Evolutionary conservation across 2,888 invertebrate species (phyloP).

Genomic region (Tribolium freemani): DNA sequence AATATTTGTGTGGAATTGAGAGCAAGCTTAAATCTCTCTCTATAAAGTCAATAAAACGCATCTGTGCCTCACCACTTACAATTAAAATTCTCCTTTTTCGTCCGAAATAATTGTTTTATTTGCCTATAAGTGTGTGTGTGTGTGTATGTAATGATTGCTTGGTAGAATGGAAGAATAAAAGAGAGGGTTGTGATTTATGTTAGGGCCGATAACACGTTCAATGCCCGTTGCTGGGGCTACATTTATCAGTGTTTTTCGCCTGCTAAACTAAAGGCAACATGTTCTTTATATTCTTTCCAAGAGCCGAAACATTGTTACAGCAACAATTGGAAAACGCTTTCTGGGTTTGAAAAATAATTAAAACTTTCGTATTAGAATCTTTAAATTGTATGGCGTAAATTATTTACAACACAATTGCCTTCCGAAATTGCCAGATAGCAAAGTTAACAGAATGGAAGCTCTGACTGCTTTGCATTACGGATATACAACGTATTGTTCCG

Average conservation of each 20-base stretch:
- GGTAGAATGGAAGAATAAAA: conserved; percentile 50
- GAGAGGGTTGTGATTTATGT: conserved; percentile 54
- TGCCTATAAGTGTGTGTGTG: background rate
- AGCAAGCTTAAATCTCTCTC: too few species aligned
- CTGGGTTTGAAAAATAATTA: too few species aligned
- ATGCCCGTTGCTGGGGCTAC: conserved; percentile 52
- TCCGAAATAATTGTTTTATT: background rate
- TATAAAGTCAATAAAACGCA: too few species aligned
- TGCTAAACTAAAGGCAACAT: conserved; percentile 43
- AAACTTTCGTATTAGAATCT: too few species aligned
- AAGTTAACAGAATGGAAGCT: too few species aligned
- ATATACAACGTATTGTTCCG: conserved; percentile 20
- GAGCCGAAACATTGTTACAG: conserved; percentile 27
- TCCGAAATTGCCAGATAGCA: too few species aligned
- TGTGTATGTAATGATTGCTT: conserved; percentile 45
- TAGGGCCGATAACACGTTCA: conserved; percentile 55
- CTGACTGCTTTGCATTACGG: conserved; percentile 20
- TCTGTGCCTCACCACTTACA: background rate
- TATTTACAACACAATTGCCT: too few species aligned
- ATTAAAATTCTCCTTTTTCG: background rate
- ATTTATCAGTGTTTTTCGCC: conserved; percentile 54
- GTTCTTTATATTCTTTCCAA: conserved; percentile 36
- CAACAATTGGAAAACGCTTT: conserved; percentile 5
- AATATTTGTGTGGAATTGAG: too few species aligned
- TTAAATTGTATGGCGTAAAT: too few species aligned